Evolutionary conservation across 2,113 vertebrate species (phyloP), one percentile per base, ranked within the genome.

Genomic region (Odocoileus virginianus): DNA sequence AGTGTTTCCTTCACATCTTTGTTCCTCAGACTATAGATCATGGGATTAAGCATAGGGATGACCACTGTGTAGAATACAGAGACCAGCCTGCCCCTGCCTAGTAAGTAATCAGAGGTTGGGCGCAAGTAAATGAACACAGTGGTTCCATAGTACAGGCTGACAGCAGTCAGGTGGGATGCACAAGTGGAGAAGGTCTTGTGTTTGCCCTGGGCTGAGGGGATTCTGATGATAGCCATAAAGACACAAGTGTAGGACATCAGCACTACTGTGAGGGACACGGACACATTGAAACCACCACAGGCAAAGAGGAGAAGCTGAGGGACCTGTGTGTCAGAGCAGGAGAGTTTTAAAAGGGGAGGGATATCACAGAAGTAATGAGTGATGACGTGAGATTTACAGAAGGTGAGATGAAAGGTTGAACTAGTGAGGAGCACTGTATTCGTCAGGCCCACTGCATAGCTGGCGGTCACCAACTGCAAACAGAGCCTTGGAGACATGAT

Each of bases 11-110:
- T 97, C 15, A 96, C n/a, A 27, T 98, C 94, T 79, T 97, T 97
- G n/a, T 92, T 98, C 78, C 64, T 96, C 30, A 97, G 81, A 86
- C 91, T 97, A 8, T 96, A 97, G 47, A 98, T 87, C 23, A 95
- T 92, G 5, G 64, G 74, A 1, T 95, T 96, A 83, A 94, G 19
- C 85, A 94, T 89, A 28, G 91, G 86, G 25, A 89, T 79, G 54
- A 97, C 16, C 5, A 71, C 40, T 6, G 47, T 89, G 27, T 96
- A 91, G 40, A 96, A 95, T 28, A 97, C 10, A 36, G 94, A 95
- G 50, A 94, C 93, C 45, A 78, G 4, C 21, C 25, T 89, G 30
- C 85, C 91, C 45, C 76, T 92, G 15, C 50, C 71, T n/a, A 85
- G 14, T 36, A 79, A 92, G 19, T 97, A 94, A 4, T 88, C 61